phyloP scores from a whole-genome alignment of 2,888 invertebrate species.

The Lasioglossum vierecki region DNA sequence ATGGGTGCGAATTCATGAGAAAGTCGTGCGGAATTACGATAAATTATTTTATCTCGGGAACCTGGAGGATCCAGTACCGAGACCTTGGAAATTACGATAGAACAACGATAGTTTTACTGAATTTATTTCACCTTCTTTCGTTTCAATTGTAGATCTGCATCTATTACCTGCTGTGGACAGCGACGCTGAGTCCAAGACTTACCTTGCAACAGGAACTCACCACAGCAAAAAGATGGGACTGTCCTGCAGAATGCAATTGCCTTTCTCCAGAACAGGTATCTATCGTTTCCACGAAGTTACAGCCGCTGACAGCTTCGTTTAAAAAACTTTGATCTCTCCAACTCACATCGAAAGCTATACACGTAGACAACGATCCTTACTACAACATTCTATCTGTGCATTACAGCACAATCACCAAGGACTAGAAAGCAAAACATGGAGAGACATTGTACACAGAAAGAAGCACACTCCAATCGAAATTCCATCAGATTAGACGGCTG shows the following conservation, averaged over 20 bases:
- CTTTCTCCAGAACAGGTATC: slow-evolving; percentile 93
- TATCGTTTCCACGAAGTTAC: neutral
- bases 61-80: no score
- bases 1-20: neutral
- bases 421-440: neutral
- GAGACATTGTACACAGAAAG: neutral
- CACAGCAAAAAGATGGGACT: slow-evolving; percentile 84
- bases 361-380: neutral
- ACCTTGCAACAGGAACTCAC: slow-evolving; percentile 74
- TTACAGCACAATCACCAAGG: slow-evolving; percentile 2
- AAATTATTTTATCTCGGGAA: neutral
- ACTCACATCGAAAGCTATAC: neutral
- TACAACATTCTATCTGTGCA: neutral
- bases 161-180: slow-evolving; percentile 78
- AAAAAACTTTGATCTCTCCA: neutral
- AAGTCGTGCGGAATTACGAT: neutral
- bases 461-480: neutral
- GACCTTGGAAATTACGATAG: neutral
- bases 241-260: slow-evolving; percentile 93
- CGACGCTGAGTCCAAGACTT: slow-evolving; percentile 72
- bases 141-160: slow-evolving; percentile 71
- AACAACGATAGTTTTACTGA: neutral
- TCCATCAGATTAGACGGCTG: neutral
- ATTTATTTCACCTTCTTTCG: neutral
- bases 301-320: neutral